phyloP scores from a whole-genome alignment of 2,797 vertebrate genomes.

The Ficedula albicollis region DNA sequence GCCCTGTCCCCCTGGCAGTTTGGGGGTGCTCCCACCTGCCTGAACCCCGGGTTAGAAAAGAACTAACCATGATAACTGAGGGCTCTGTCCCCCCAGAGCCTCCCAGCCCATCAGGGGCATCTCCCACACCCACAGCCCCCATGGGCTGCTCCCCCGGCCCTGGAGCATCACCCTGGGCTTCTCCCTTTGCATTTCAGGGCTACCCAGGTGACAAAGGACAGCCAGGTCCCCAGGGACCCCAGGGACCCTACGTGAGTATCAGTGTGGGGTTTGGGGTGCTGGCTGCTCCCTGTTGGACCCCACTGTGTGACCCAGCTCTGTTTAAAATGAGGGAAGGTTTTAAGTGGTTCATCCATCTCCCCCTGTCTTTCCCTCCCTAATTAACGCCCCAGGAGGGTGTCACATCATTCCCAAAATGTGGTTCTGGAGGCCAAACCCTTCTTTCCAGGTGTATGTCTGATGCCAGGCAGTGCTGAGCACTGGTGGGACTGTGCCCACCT shows the following conservation, averaged over 20 bases:
- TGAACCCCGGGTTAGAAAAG: fast-evolving
- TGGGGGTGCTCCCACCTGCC: not conserved
- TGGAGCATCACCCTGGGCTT: not conserved
- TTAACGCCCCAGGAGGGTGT: not conserved
- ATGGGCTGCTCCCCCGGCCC: not conserved
- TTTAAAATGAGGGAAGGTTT: not conserved
- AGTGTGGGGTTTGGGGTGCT: not conserved
- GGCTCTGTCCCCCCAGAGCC: not conserved
- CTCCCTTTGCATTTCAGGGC: slow-evolving; percentile 74
- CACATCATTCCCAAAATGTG: not conserved
- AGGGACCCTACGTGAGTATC: slow-evolving; percentile 83
- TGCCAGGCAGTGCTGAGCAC: not conserved
- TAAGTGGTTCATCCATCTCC: not conserved
- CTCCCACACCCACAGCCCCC: not conserved
- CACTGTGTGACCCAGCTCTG: not conserved
- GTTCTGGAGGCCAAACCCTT: not conserved
- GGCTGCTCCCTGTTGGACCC: not conserved
- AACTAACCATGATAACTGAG: not conserved
- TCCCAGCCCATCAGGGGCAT: not conserved
- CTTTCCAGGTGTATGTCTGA: not conserved
- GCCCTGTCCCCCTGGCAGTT: not conserved
- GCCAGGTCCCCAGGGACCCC: slow-evolving; percentile 78
- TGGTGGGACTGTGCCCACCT: not conserved
- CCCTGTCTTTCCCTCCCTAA: not conserved
- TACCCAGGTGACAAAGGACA: slow-evolving; percentile 75